Conservation (phyloP, 2,797 vertebrate species). For the Chaenodraco wilsoni region DNA sequence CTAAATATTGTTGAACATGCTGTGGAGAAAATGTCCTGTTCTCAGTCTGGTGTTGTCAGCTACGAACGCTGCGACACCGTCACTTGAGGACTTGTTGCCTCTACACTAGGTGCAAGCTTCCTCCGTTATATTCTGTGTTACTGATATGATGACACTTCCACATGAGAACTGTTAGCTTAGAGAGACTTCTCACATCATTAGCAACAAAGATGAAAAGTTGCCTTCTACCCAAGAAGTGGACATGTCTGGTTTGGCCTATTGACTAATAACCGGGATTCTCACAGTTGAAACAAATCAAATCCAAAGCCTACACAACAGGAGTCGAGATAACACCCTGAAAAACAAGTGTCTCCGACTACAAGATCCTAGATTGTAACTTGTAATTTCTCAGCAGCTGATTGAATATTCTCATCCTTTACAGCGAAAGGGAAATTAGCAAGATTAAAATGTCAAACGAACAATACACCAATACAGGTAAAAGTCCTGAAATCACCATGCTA, state of each 20-base stretch:
- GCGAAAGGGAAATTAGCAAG: background rate
- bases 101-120: background rate
- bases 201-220: background rate
- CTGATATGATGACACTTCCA: constrained; percentile 13
- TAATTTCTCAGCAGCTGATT: background rate
- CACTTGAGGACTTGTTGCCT: background rate
- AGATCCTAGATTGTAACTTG: background rate
- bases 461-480: background rate
- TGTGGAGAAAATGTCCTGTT: constrained; percentile 7
- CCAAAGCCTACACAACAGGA: background rate
- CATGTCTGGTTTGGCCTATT: background rate
- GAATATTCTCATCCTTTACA: background rate
- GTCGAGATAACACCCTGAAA: constrained; percentile 1
- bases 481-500: no score
- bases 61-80: constrained; percentile 12
- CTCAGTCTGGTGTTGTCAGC: constrained; percentile 3
- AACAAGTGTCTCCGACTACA: background rate
- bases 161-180: background rate
- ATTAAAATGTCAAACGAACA: background rate
- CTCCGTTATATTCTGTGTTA: constrained; percentile 1
- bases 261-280: constrained; percentile 7
- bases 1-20: constrained; percentile 12
- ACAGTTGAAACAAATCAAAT: constrained; percentile 16
- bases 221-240: constrained; percentile 4
- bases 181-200: constrained; percentile 3